Base-by-base conservation (phyloP, 2,888 invertebrate species). In the Neoaliturus tenellus region DNA sequence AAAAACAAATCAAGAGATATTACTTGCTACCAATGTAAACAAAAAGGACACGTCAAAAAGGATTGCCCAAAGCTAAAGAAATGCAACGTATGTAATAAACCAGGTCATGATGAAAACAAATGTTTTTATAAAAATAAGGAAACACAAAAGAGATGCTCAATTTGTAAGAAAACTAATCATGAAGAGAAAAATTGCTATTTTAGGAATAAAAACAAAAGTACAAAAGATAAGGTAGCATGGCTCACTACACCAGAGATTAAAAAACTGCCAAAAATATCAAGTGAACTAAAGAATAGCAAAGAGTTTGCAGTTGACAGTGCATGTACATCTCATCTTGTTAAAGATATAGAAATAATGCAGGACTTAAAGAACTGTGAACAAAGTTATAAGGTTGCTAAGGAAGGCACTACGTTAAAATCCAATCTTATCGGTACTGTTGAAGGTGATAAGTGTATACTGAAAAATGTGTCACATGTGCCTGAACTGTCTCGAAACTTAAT, bases 381-480 rank as follows among this genome's bases (percentile, higher is more conserved):
- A 39, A 23, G 23, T 14, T 69, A 69, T 67, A 28, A 44, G 10
- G 81, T 81, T n/a, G 67, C 81, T 20, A 55, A 55, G 23, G 2
- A 23, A 23, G 20, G 23, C 39, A 41, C 69, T n/a, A 44, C 69
- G 17, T 71, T 82, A n/a, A 25, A 39, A 5, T 41, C 82, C 1
- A 82, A 25, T 69, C 41, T 17, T 3, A 58, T 25, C 1, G 73
- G 35, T 17, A 58, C 14, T 20, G 31, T 84, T 8, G 48, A 71
- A 44, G 23, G 51, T n/a, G 20, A 73, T n/a, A 62, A 44, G 28
- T 44, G 44, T 78, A 78, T 35, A 14, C 39, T 82, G 4, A 81
- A 48, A 31, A 20, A 84, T 44, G 84, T 84, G n/a, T 69, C 55
- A 35, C 73, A 73, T 73, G 84, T 84, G 28, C 81, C 81, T 48